Evolutionary conservation across 2,797 vertebrate species (phyloP).

Genomic region (Esox lucius): DNA sequence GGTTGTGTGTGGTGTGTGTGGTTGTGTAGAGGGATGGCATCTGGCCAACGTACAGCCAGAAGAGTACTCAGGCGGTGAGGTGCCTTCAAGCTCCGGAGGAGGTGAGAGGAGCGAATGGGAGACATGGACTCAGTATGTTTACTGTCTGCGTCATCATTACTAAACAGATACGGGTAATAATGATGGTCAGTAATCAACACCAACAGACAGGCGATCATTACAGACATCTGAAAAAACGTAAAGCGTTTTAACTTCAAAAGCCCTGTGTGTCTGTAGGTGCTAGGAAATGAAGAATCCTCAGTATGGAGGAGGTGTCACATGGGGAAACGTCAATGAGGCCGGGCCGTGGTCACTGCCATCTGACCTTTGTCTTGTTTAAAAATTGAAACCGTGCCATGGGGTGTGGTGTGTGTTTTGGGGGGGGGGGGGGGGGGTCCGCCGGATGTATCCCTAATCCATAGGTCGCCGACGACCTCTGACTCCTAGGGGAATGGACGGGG

Average conservation of each 20-base stretch:
- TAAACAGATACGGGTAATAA: background rate
- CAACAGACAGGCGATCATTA: slow-evolving; percentile 25
- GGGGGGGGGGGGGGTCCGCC: slow-evolving; percentile 42
- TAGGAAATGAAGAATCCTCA: slow-evolving; percentile 56
- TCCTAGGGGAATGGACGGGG: slow-evolving; percentile 18
- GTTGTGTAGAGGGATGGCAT: slow-evolving; percentile 43
- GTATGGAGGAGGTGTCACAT: slow-evolving; percentile 59
- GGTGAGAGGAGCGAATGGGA: slow-evolving; percentile 28
- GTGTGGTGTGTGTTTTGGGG: slow-evolving; percentile 33
- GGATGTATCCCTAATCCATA: background rate
- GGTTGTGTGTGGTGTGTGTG: slow-evolving; percentile 22
- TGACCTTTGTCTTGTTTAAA: slow-evolving; percentile 82
- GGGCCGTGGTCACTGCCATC: slow-evolving; percentile 37
- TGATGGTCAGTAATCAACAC: background rate
- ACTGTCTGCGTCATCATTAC: background rate
- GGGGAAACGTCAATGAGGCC: slow-evolving; percentile 34
- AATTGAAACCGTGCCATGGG: slow-evolving; percentile 71
- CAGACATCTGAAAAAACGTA: background rate
- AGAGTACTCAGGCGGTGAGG: slow-evolving; percentile 52
- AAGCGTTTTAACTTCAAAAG: background rate
- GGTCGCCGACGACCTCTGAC: too few relatives aligned
- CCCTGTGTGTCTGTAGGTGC: too few relatives aligned
- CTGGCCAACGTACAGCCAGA: slow-evolving; percentile 54
- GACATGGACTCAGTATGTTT: background rate
- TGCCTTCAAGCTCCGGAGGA: slow-evolving; percentile 53